Percentiles rank a stretch among this genome's conserved stretches.
Evolutionary conservation across 2,113 vertebrate genomes (phyloP).

Genomic region (Cardinalis cardinalis): DNA sequence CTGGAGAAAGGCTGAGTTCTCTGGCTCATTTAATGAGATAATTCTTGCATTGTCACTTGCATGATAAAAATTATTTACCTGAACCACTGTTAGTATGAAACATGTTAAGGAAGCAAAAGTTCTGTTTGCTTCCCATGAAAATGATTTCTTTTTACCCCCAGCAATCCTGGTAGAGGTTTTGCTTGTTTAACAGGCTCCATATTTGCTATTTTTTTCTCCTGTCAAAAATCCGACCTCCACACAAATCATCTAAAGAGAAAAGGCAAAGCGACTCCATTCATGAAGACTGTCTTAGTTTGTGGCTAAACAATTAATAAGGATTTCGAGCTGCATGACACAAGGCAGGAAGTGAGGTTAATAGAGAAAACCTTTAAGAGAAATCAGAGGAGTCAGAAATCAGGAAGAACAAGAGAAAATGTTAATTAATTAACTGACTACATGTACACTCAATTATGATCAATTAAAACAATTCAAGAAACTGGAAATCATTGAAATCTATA

Average conservation of each 20-base stretch:
- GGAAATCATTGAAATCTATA: neutral
- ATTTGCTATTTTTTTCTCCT: neutral
- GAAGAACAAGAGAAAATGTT: neutral
- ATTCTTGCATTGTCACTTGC: neutral
- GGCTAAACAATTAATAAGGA: neutral
- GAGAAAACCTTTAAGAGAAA: neutral
- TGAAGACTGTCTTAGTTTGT: neutral
- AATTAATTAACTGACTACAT: neutral
- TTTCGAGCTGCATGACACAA: neutral
- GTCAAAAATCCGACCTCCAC: neutral
- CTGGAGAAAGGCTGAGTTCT: neutral
- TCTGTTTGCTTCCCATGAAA: neutral
- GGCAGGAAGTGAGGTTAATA: neutral
- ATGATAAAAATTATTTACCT: neutral
- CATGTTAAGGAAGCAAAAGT: neutral
- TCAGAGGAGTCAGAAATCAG: neutral
- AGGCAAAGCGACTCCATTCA: neutral
- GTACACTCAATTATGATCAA: neutral
- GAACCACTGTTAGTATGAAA: neutral
- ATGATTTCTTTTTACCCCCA: rapidly evolving
- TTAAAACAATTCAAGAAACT: neutral
- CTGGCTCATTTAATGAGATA: neutral
- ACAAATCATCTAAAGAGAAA: neutral
- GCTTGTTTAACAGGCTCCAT: neutral
- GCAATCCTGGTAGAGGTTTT: neutral